These are phyloP conservation scores for Tetranychus truncatus DNA, from an alignment of 2,888 invertebrate species.

Conservation along the genomic window DNA sequence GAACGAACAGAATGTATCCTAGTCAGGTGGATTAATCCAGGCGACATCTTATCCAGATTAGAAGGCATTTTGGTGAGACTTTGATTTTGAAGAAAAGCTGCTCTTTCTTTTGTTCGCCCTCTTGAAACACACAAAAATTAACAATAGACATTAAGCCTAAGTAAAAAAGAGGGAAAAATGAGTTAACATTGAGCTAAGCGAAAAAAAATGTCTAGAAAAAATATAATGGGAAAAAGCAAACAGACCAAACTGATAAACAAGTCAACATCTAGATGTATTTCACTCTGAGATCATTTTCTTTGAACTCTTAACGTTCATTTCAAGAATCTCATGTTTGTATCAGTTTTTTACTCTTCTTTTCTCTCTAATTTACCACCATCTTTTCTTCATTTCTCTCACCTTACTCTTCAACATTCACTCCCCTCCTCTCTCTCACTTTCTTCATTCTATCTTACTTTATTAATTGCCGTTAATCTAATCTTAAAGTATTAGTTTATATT, in stretches of 20 bases:
- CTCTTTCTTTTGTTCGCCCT: too few relatives aligned
- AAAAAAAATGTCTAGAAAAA: too few relatives aligned
- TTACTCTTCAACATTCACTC: not conserved
- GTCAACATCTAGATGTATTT: too few relatives aligned
- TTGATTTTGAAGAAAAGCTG: too few relatives aligned
- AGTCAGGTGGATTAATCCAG: slow-evolving; percentile 11
- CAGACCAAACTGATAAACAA: too few relatives aligned
- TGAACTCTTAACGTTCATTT: not conserved
- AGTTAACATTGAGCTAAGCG: too few relatives aligned
- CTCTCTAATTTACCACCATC: too few relatives aligned
- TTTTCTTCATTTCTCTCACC: too few relatives aligned
- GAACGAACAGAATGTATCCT: slow-evolving; percentile 11
- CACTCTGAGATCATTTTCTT: not conserved
- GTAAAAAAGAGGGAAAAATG: too few relatives aligned
- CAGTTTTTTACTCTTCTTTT: not conserved
- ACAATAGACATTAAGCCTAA: too few relatives aligned
- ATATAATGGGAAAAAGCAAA: too few relatives aligned
- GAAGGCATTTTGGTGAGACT: not conserved
- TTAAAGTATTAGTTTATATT: slow-evolving; percentile 1
- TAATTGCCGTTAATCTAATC: not conserved
- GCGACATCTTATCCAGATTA: not conserved
- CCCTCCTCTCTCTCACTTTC: not conserved
- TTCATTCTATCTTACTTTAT: not conserved
- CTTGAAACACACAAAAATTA: too few relatives aligned
- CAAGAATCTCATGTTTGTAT: not conserved